Base-by-base conservation (phyloP, 2,888 invertebrate species). In the Prosopocoilus inquinatus region DNA sequence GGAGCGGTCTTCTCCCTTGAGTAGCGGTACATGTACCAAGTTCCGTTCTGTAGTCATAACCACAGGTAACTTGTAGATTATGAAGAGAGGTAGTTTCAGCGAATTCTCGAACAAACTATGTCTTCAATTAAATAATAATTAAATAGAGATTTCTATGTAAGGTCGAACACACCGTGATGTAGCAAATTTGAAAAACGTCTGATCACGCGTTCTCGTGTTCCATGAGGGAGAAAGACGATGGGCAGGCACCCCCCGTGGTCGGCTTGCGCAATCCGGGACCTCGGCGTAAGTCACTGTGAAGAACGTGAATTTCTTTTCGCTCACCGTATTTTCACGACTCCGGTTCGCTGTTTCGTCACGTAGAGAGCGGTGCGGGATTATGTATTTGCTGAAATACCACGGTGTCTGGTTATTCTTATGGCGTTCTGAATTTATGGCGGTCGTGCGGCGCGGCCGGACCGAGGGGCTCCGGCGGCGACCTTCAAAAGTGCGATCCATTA, bases 341-440 rank as follows among this genome's bases (percentile, higher is more conserved):
- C 20, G 55, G 53, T 59, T 55, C 55, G 58, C 57, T 59, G 63
- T 61, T 62, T 64, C 63, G 62, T 64, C 63, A 63, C 63, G 63
- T 63, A 55, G 50, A 55, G 54, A 57, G 60, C 56, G 56, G 53
- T 55, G 51, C 50, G 12, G 59, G 58, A 63, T 61, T 63, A 60
- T 60, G 63, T 63, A 60, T 63, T 63, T 63, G 59, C 57, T 60
- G 59, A 63, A 61, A 63, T 63, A 60, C 63, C 63, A 58, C 61
- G 58, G 58, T 59, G 59, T 55, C 60, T 59, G 59, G 57, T 59
- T 61, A 61, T 61, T 61, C 60, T 59, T 59, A 59, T 49, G 45
- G 59, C 59, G 50, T 52, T 57, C 59, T 55, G 53, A 58, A 62
- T 62, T 62, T 62, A 61, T 61, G 41, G 60, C 57, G 54, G 57